These are phyloP conservation scores for Chaetodon trifascialis DNA, from an alignment of 2,113 vertebrate species.

Conservation along the genomic window DNA sequence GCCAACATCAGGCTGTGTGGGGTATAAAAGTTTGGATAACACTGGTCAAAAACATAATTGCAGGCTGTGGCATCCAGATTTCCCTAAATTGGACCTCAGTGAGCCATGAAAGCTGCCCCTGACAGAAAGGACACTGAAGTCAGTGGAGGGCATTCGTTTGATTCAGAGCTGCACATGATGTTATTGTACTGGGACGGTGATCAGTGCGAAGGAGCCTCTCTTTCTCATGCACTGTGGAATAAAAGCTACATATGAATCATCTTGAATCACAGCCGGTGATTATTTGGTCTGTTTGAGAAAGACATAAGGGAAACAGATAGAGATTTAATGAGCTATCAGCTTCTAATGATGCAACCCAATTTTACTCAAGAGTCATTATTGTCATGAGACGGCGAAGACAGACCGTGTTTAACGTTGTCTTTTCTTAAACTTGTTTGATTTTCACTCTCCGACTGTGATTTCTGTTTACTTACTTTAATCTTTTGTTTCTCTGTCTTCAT, in stretches of 20 bases:
- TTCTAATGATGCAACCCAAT: constrained; percentile 8
- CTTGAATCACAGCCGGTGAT: constrained; percentile 17
- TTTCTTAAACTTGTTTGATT: not conserved
- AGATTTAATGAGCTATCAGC: constrained; percentile 46
- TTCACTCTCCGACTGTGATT: not conserved
- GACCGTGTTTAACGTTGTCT: not conserved
- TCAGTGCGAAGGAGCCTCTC: not conserved
- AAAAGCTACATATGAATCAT: constrained; percentile 37
- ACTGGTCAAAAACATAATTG: not conserved
- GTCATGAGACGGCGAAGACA: not conserved
- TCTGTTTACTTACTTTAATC: not conserved
- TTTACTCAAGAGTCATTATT: not conserved
- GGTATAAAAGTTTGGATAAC: not conserved
- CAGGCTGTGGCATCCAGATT: not conserved
- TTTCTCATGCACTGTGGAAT: not conserved
- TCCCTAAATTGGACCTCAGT: not conserved
- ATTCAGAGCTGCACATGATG: not conserved
- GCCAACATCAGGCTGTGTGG: not conserved
- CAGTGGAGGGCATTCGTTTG: not conserved
- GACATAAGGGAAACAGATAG: constrained; percentile 5
- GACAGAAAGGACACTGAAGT: not conserved
- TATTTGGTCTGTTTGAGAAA: constrained; percentile 28
- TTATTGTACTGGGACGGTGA: not conserved
- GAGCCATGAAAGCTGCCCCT: not conserved
- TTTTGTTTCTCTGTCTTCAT: not conserved